Base-by-base conservation (phyloP, 2,888 invertebrate genomes). In the Amphimallon solstitiale region DNA sequence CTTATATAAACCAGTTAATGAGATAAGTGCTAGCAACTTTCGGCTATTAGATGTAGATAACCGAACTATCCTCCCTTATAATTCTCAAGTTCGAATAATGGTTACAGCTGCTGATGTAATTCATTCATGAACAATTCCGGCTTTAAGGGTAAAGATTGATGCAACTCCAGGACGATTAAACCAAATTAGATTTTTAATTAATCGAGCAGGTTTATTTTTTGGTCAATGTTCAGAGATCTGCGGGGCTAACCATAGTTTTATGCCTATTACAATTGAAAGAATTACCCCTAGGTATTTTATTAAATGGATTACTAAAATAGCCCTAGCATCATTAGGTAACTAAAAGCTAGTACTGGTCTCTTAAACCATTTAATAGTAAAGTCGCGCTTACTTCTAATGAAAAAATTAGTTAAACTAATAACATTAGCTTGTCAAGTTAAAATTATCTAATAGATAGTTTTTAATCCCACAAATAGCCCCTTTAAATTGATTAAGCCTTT, bases 171-270 rank as follows among this genome's bases (percentile, higher is more conserved):
- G 89, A 0, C 88, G 89, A 45, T 72, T 89, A 79, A 89, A 89
- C 74, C 88, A 89, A 88, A 84, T 83, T 77, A 86, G 83, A 74
- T 86, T n/a, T n/a, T n/a, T n/a, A 74, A 84, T 87, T 74, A 88
- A 86, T 71, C 87, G 87, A 1, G 85, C 89, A 0, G 90, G 91
- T 45, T 74, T 91, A 78, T 89, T 86, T 81, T 92, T 83, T 82
- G 91, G 91, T 0, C 91, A 92, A 87, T 92, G n/a, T n/a, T n/a
- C n/a, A n/a, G n/a, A n/a, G n/a, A n/a, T n/a, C n/a, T n/a, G n/a
- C n/a, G n/a, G n/a, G 92, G 87, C 88, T 61, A 92, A 92, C 79
- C 91, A 92, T 80, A 90, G 90, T 66, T 92, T 92, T 86, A 92
- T 92, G 83, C 92, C 91, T 34, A 91, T 92, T 86, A 85, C 86